Base-by-base conservation (phyloP, 2,888 invertebrate species). In the Idaea biselata region DNA sequence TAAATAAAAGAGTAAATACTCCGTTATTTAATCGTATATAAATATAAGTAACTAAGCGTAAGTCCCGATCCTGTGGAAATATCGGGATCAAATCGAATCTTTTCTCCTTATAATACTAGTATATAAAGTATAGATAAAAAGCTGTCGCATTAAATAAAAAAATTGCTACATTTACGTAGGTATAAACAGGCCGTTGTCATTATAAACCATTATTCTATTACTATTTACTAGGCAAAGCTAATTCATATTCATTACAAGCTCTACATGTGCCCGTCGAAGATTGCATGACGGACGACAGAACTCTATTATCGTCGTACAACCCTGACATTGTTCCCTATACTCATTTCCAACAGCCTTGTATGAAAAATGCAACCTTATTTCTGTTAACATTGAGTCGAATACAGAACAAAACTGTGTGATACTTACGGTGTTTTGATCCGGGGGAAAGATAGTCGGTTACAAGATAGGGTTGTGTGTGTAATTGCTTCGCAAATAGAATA, bases 401-500 rank as follows among this genome's bases (percentile, higher is more conserved):
- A 17, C 6, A 18, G 18, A 56, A 18, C 18, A 58, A 18, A 54
- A 67, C 33, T 55, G 56, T 59, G 18, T 64, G 63, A 44, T 56
- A 59, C 64, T 72, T 74, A 65, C 65, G 65, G 58, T 63, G 64
- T 76, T 78, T 71, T 69, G 66, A 65, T 72, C 75, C 75, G 74
- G 5, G 25, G 5, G 5, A 25, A 25, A 25, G 70, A 74, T 69
- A 65, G 70, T 74, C 68, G 65, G 69, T 74, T 72, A 73, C 70
- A 72, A 62, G 65, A 70, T 73, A 73, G 72, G 75, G 72, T 74
- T 76, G 75, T 71, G 75, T 75, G 73, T 76, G 80, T 88, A 83
- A 87, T 89, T 88, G 83, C 80, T 84, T 80, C 76, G 78, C 76
- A 82, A 86, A 84, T 76, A 81, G 78, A 80, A 82, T 79, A 78